Evolutionary conservation across 1,140 invertebrate species (phyloP), one percentile per base, ranked within the genome.

Genomic region (Drosophila suzukii): DNA sequence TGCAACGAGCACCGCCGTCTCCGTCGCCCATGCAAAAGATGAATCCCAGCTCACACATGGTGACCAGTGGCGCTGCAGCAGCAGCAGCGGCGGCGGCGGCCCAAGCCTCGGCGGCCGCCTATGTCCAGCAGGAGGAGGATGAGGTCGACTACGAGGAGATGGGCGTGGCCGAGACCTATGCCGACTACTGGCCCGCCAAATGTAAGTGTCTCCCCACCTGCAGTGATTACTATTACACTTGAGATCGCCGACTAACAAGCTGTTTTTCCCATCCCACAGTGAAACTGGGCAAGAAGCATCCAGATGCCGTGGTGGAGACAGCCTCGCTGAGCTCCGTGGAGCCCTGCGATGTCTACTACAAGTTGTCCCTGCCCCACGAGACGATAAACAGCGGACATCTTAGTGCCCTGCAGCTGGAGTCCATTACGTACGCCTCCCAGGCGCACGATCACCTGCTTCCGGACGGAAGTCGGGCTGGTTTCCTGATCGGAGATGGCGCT

Each of bases 251-350:
- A 44, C 15, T 20, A 15, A 4, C 15, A 39, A 13, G 4, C 38
- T 39, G 11, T n/a, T 17, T 30, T 30, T 4, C 10, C 30, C 1
- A 30, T 27, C 0, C 17, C 89, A 24, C 83, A 97, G 97, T 99
- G 74, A 98, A 98, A 93, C 93, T 99, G 51, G 99, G 99, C 5
- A 95, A 95, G 63, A 97, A 97, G 88, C 99, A 99, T 95, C 99
- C 99, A 0, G 99, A 99, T 94, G 97, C 98, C n/a, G 98, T 99
- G 11, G 99, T 99, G 17, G 99, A 99, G 93, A 99, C 99, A 0
- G 98, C 98, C 36, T 99, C 98, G 0, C 94, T 99, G 38, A 98
- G 98, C 0, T 98, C 97, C 74, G 98, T 99, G 50, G 97, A 98
- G 86, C 97, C 99, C 3, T 97, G 97, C 6, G 97, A 99, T 91